Conservation (phyloP, 92 coral and sea anemone species). For the Nematostella vectensis region DNA sequence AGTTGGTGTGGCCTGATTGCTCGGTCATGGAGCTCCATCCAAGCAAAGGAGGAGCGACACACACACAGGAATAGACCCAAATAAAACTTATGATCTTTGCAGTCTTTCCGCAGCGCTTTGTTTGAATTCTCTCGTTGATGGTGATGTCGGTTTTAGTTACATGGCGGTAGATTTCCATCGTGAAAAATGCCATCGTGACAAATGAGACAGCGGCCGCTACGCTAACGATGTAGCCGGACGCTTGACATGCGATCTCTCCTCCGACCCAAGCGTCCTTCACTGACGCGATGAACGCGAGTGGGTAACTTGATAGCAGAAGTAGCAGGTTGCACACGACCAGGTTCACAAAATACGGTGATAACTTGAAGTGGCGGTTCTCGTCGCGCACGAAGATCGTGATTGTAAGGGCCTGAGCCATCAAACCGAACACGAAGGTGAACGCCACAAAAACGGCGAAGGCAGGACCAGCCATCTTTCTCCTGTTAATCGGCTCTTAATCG, state of each 20-base stretch:
- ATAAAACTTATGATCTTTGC: background rate
- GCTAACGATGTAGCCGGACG: constrained; percentile 1
- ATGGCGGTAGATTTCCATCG: background rate
- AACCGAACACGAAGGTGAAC: too few relatives aligned
- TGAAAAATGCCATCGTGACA: background rate
- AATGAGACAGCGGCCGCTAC: background rate
- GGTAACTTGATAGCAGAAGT: background rate
- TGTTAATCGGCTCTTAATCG: too few relatives aligned
- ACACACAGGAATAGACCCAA: background rate
- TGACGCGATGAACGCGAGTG: background rate
- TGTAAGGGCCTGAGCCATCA: background rate
- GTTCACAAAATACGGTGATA: background rate
- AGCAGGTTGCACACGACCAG: constrained; percentile 1
- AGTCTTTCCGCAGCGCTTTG: background rate
- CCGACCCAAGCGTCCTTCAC: background rate
- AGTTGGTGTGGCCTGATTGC: background rate
- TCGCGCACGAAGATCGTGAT: background rate
- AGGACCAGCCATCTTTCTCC: too few relatives aligned
- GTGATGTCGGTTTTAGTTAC: background rate
- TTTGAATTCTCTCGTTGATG: background rate
- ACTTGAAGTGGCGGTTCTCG: background rate
- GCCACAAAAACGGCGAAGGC: too few relatives aligned
- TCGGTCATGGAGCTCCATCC: constrained; percentile 2
- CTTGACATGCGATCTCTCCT: background rate
- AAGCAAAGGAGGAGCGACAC: background rate